Percentiles rank a stretch among this genome's conserved stretches.
Evolutionary conservation across 2,888 invertebrate species (phyloP).

Genomic region (Trachelus stipa): DNA sequence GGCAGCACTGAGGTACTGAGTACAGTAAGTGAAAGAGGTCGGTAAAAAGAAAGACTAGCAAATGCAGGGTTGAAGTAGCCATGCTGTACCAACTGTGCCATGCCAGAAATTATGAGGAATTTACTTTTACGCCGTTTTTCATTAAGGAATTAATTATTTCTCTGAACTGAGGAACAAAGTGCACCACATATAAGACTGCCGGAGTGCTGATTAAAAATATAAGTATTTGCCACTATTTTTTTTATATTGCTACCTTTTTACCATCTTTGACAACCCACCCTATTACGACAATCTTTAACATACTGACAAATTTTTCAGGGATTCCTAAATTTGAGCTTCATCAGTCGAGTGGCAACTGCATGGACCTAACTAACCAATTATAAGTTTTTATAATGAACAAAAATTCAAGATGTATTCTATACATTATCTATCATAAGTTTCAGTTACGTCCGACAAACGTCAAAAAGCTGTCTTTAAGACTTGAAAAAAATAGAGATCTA

Average conservation of each 20-base stretch:
- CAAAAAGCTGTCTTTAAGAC: too few relatives aligned
- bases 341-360: neutral
- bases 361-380: neutral
- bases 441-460: too few relatives aligned
- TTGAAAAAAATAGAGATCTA: too few relatives aligned
- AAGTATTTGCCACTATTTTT: neutral
- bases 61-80: neutral
- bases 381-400: neutral
- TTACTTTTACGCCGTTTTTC: constrained; percentile 34
- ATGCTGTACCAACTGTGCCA: neutral
- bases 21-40: neutral
- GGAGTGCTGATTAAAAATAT: neutral
- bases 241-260: neutral
- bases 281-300: neutral
- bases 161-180: constrained; percentile 13
- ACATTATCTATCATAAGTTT: too few relatives aligned
- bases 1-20: neutral
- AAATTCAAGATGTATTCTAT: neutral
- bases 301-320: neutral
- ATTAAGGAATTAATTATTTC: constrained; percentile 41
- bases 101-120: constrained; percentile 5
- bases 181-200: neutral
- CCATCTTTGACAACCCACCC: too few relatives aligned
- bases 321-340: neutral
- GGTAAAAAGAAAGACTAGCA: neutral